Evolutionary conservation across 2,113 vertebrate species (phyloP), one percentile per base, ranked within the genome.

Genomic region (Tetrao urogallus): DNA sequence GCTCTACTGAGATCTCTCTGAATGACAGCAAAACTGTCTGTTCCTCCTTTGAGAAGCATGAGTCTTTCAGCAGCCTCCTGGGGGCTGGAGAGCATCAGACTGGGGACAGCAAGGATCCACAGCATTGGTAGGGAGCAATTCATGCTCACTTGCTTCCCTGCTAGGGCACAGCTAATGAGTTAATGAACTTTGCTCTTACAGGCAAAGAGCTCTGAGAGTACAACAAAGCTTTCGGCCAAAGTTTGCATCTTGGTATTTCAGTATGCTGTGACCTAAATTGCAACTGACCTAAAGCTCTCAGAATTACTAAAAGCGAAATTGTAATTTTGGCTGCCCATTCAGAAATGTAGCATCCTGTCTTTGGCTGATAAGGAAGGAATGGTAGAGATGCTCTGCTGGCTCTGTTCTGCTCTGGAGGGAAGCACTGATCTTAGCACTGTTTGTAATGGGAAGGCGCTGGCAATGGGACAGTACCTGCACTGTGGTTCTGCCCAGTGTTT

Each of bases 81-180:
- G 22, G 45, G 40, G 20, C 66, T 69, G 75, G n/a, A 78, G n/a
- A 45, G 20, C 60, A 60, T 38, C 71, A 67, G 40, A 6, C 20
- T 0, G 1, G 20, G 34, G 36, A 38, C 73, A 85, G 47, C 42
- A 50, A 82, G 65, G 67, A 34, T 38, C 36, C 25, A 3, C 54
- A 67, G 56, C 70, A 50, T 38, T 93, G 88, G 36, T 91, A 87
- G 88, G 88, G 88, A 79, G 25, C 75, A 69, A 25, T 91, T 94
- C 88, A 86, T 86, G 82, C 81, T 89, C 87, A 11, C 83, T 75
- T 64, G 79, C 57, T 97, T 94, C 40, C 90, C 78, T 85, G 65
- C 71, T 75, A 96, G 91, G 77, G 86, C 83, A 91, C 81, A 17
- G 85, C 45, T 93, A 83, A 94, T 96, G 88, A 9, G 78, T 36